Base-by-base conservation (phyloP, 1,140 invertebrate species). In the Orussus abietinus region DNA sequence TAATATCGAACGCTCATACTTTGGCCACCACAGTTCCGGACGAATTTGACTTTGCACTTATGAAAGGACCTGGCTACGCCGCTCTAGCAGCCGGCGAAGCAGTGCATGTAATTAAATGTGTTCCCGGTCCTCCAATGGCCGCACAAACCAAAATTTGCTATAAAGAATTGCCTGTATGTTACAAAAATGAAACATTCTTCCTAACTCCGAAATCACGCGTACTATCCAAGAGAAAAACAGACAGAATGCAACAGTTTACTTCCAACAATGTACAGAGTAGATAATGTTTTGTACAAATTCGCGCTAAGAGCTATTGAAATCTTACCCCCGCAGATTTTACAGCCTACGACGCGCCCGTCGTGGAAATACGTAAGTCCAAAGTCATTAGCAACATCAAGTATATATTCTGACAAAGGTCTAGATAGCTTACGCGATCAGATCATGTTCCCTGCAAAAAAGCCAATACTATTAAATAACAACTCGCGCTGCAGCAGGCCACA, bases 241-340 rank as follows among this genome's bases (percentile, higher is more conserved):
- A n/a, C n/a, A n/a, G n/a, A n/a, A n/a, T 49, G 51, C 10, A 45
- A 49, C 19, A 7, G 38, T 3, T 25, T 45, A 3, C 10, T 56
- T 13, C 41, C 46, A 0, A 4, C 19, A 0, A 19, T 45, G 7
- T 53, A 42, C 7, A 5, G 18, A 9, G 14, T 54, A 0, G 38
- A 21, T 2, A 28, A 30, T 11, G 1, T 11, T 0, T 45, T 43
- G 39, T 52, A 46, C 20, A 20, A 28, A 17, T 32, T 39, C 0
- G 13, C 17, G 1, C 38, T 39, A 17, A 1, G 6, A 10, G 6
- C 13, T n/a, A 5, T 1, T 7, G 9, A 7, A 30, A 4, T 34
- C 11, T 0, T 15, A 29, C 19, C 36, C 9, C 19, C 30, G 11
- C 14, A 12, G 4, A 15, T 42, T 3, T 9, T 35, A 41, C 33